A percentile compares a stretch with the other conserved stretches of the same genome.
Evolutionary conservation across 2,113 vertebrate genomes (phyloP).

Genomic region (Salvelinus namaycush): DNA sequence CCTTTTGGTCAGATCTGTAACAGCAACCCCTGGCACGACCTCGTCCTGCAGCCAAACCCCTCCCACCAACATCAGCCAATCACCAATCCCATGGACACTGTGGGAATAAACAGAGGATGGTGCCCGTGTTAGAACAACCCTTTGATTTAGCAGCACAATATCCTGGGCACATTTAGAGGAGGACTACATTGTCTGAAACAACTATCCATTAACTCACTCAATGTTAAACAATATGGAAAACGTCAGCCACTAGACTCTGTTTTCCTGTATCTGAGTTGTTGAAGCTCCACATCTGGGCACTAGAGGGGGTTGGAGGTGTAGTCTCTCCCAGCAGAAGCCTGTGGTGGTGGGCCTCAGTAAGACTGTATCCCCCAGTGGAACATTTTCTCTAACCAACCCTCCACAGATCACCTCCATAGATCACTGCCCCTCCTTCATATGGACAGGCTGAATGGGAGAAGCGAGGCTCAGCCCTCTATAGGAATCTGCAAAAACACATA

Average conservation of each 20-base stretch:
- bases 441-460: conserved; percentile 68
- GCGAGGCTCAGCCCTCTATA: conserved; percentile 71
- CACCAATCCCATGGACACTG: conserved; percentile 80
- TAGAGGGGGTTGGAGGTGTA: conserved; percentile 75
- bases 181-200: no score
- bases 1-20: conserved; percentile 77
- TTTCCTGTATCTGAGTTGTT: no score
- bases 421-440: no score
- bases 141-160: no score
- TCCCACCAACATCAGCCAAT: conserved; percentile 81
- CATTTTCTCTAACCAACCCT: no score
- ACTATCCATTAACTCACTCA: no score
- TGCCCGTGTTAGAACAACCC: no score
- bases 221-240: no score
- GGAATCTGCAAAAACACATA: no score
- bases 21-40: conserved; percentile 76
- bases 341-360: conserved; percentile 64
- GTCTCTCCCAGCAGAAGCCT: conserved; percentile 83
- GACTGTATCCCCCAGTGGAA: no score
- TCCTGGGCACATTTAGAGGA: no score
- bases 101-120: conserved; percentile 72
- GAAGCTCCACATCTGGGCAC: conserved; percentile 71
- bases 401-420: no score
- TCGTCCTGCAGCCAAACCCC: conserved; percentile 85
- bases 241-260: not conserved